Base-by-base conservation (phyloP, 2,888 invertebrate genomes). In the Zeuzera pyrina region DNA sequence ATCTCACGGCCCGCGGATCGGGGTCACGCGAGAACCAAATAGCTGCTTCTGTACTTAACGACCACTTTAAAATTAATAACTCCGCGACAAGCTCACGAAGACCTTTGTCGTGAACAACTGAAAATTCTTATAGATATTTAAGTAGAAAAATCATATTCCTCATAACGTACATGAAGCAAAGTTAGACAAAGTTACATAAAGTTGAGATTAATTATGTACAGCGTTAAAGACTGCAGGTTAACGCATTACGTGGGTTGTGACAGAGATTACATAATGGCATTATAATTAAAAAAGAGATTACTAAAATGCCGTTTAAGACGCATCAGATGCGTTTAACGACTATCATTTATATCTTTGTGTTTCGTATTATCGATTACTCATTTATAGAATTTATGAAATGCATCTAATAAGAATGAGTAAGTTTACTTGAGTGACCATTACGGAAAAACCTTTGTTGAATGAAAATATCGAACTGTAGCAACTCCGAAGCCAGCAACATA, bases 1-100 rank as follows among this genome's bases (percentile, higher is more conserved):
- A 77, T 79, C 78, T 77, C 78, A 78, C 76, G 78, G 73, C 69
- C 65, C 49, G 47, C 48, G 46, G 56, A 69, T 67, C 62, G 67
- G 61, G 74, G 77, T 77, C 76, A 77, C 60, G 67, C 66, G 74
- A 61, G 71, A 74, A 70, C 62, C 52, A 57, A 74, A 67, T 62
- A 60, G 61, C 62, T 49, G 52, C 68, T 62, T 59, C 63, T 64
- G 65, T 49, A 54, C 53, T 64, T 66, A 62, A 57, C 59, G 52
- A 44, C 57, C 52, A 14, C 50, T 59, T 64, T 59, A 56, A 63
- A 57, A 59, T 57, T 59, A 57, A 62, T 57, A 61, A 55, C 49
- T 52, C 45, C 38, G n/a, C n/a, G n/a, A n/a, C n/a, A n/a, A n/a
- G n/a, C n/a, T n/a, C n/a, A n/a, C n/a, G n/a, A 64, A 57, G 59